These are phyloP conservation scores for Peromyscus nudipes DNA, from an alignment of 2,797 vertebrate species.

Conservation along the genomic window DNA sequence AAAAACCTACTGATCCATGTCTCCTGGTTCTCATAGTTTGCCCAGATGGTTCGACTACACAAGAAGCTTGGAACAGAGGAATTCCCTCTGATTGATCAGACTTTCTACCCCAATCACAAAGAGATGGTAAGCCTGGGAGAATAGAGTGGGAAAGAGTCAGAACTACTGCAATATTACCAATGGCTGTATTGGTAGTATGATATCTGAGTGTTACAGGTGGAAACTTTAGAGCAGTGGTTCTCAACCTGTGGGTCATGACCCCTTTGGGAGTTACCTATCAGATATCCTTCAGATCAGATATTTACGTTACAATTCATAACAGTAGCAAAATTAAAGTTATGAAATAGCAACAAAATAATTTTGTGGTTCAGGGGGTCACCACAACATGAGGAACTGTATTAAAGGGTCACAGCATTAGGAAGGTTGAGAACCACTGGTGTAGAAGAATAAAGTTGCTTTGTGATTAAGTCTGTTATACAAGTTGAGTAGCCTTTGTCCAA, in stretches of 20 bases:
- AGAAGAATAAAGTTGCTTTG: neutral
- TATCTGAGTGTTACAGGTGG: neutral
- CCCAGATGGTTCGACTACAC: slow-evolving; percentile 94
- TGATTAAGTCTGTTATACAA: slow-evolving; percentile 9
- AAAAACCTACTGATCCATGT: slow-evolving; percentile 42
- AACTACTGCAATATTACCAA: neutral
- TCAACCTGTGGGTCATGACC: neutral
- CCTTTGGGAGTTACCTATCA: neutral
- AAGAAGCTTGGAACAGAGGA: slow-evolving; percentile 94
- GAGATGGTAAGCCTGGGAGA: slow-evolving; percentile 93
- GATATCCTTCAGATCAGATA: neutral
- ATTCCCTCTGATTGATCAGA: slow-evolving; percentile 96
- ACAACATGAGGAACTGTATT: neutral
- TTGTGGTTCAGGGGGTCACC: neutral
- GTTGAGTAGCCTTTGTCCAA: neutral
- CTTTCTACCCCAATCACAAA: slow-evolving; percentile 96
- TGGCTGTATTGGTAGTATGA: neutral
- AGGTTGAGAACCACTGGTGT: neutral
- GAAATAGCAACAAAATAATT: neutral
- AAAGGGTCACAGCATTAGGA: neutral
- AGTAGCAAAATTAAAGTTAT: neutral
- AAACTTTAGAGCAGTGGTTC: neutral
- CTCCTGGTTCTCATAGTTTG: slow-evolving; percentile 90
- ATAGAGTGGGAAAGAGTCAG: neutral
- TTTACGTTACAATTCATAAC: neutral